Evolutionary conservation across 2,888 invertebrate genomes (phyloP), one percentile per base, ranked within the genome.

Genomic region (Drosophila leonis): DNA sequence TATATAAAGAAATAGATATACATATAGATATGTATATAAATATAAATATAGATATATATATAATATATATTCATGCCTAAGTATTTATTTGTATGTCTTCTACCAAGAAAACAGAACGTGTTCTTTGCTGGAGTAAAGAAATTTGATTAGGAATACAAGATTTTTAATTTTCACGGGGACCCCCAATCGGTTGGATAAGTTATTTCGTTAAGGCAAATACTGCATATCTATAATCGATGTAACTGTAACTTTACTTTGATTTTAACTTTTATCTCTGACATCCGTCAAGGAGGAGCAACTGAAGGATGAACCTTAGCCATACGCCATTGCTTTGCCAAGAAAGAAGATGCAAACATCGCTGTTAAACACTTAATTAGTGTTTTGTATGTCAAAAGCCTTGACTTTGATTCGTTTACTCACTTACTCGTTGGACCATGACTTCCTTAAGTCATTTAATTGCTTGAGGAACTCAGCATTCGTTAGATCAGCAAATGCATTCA

Each of bases 401-500:
- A 12, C 18, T 44, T n/a, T 20, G 15, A 41, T 48, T 18, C 6
- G 7, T 6, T 27, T 4, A 15, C 7, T 49, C 12, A 91, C 92
- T 86, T 83, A 93, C 92, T 92, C 91, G 72, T 90, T 92, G 31
- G 35, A 37, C 15, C 75, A 27, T n/a, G 82, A 90, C 65, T 88
- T 92, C 55, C 77, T 90, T 1, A 84, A 78, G 7, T 92, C 93
- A 0, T 90, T 91, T 20, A 92, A 78, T 56, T 82, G 74, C 6
- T 75, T 68, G 4, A 93, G 62, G 49, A 92, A 89, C 62, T 93
- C 92, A 0, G 65, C 29, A 2, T 75, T 72, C 1, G 90, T 84
- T 20, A 92, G 71, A 73, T 92, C 93, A 4, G 92, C 68, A 39
- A 92, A 92, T 3, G 86, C 82, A 69, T 93, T 93, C n/a, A n/a